These are phyloP conservation scores for Lasaia peninsularis DNA, from an alignment of 1,140 invertebrate species.

Conservation along the genomic window DNA sequence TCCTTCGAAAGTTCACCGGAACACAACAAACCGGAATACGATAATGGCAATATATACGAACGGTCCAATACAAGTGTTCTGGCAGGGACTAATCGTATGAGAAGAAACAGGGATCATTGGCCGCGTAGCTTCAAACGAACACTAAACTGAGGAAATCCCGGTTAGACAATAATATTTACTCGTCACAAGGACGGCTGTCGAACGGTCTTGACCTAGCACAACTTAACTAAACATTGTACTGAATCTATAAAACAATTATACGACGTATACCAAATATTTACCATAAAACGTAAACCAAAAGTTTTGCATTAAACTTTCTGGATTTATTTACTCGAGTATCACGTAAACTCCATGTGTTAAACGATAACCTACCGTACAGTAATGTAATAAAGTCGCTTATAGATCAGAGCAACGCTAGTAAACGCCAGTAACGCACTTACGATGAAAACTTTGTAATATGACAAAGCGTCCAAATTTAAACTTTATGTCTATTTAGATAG, in stretches of 20 bases:
- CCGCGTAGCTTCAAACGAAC: conserved; percentile 32
- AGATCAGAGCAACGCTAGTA: background rate
- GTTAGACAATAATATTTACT: conserved; percentile 76
- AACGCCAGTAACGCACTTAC: background rate
- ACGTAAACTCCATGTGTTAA: background rate
- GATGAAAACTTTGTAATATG: background rate
- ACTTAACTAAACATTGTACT: conserved; percentile 76
- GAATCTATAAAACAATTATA: conserved; percentile 75
- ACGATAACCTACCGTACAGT: background rate
- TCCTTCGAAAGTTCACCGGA: no score
- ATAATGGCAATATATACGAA: no score
- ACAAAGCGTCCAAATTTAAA: background rate
- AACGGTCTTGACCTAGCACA: conserved; percentile 75
- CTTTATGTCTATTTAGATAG: background rate
- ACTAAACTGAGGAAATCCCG: conserved; percentile 68
- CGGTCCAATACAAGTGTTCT: no score
- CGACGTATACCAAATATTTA: conserved; percentile 75
- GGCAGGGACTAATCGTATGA: no score
- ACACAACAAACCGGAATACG: no score
- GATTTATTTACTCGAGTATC: conserved; percentile 52
- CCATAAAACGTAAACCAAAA: conserved; percentile 76
- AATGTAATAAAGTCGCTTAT: background rate
- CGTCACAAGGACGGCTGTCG: conserved; percentile 74
- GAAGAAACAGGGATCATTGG: background rate
- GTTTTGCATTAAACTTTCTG: conserved; percentile 73